These are phyloP conservation scores for Athalia circularis DNA, from an alignment of 2,888 invertebrate species.

Conservation along the genomic window DNA sequence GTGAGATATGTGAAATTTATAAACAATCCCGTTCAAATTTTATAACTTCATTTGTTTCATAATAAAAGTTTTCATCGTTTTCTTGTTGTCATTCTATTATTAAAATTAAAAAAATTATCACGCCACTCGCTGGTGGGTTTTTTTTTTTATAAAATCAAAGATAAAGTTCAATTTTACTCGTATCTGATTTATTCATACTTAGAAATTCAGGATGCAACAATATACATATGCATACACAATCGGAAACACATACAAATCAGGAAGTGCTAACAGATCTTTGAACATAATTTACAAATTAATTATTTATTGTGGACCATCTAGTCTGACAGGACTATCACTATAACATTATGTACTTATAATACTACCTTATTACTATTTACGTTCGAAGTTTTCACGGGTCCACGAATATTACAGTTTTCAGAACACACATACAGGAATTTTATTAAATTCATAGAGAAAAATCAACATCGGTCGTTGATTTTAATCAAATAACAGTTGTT, in stretches of 20 bases:
- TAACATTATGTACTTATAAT: not conserved
- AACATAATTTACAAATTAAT: constrained; percentile 40
- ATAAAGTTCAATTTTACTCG: constrained; percentile 21
- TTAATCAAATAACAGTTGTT: not conserved
- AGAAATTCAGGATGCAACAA: constrained; percentile 41
- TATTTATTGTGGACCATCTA: constrained; percentile 13
- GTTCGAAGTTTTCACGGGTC: constrained; percentile 36
- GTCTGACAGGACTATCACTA: constrained; percentile 10
- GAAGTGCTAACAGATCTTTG: constrained; percentile 30
- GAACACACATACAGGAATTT: not conserved
- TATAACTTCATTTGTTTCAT: constrained; percentile 11
- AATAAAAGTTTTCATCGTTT: constrained; percentile 20
- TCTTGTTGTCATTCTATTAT: not conserved
- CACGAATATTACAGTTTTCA: constrained; percentile 11
- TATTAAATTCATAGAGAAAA: constrained; percentile 7
- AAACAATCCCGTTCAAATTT: constrained; percentile 9
- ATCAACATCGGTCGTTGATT: constrained; percentile 10
- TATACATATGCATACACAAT: constrained; percentile 38
- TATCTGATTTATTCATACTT: constrained; percentile 43
- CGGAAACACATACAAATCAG: constrained; percentile 31
- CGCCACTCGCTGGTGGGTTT: not conserved
- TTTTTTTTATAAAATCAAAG: not conserved
- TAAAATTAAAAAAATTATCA: not conserved
- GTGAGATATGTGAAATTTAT: constrained; percentile 18
- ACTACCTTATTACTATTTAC: constrained; percentile 21